Evolutionary conservation across 2,888 invertebrate genomes (phyloP).

Genomic region (Teinopalpus imperialis): DNA sequence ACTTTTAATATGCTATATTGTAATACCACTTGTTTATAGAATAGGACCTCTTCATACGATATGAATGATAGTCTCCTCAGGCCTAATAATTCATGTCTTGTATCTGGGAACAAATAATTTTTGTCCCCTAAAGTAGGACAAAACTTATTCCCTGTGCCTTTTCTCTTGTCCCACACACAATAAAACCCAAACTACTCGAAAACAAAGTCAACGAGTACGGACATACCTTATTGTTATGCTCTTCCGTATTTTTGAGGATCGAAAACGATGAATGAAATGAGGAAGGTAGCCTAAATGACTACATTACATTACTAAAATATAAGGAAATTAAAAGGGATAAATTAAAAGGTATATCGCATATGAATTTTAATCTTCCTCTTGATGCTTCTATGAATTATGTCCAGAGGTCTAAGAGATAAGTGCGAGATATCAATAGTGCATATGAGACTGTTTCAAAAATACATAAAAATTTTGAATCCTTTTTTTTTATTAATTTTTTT

Average conservation of each 20-base stretch:
- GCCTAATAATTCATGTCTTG: slow-evolving; percentile 43
- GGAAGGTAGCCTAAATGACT: no score
- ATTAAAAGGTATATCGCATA: no score
- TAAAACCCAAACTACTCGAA: slow-evolving; percentile 50
- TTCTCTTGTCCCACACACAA: slow-evolving; percentile 41
- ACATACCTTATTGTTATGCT: not conserved
- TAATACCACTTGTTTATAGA: slow-evolving; percentile 36
- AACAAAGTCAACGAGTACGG: slow-evolving; percentile 58
- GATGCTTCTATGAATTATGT: no score
- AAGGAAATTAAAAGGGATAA: no score
- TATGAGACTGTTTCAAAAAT: no score
- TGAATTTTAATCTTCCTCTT: no score
- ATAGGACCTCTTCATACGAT: slow-evolving; percentile 43
- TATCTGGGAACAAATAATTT: slow-evolving; percentile 53
- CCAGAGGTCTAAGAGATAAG: no score
- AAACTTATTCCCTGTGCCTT: slow-evolving; percentile 31
- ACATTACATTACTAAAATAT: no score
- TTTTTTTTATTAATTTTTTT: no score
- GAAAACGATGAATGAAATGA: no score
- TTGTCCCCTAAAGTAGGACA: slow-evolving; percentile 51
- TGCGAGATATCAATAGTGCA: no score
- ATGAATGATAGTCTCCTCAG: slow-evolving; percentile 37
- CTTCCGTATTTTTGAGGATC: slow-evolving; percentile 13
- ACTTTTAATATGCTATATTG: slow-evolving; percentile 11
- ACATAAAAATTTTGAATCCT: no score